A percentile compares a stretch with the other conserved stretches of the same genome.
Evolutionary conservation across 2,113 vertebrate species (phyloP).

Genomic region (Mustelus asterias): DNA sequence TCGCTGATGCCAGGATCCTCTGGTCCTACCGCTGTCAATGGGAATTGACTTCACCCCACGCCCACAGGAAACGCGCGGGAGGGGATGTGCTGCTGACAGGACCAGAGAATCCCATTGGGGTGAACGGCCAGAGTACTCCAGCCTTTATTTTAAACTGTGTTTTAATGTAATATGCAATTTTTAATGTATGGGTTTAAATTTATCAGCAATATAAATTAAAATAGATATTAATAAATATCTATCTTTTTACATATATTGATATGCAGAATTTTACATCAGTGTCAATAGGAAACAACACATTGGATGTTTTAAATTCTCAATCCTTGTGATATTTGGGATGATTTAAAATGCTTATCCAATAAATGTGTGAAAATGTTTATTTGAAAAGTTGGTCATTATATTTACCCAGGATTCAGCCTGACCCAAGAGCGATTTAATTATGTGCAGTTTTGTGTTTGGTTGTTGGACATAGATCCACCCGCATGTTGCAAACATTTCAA

Average conservation of each 20-base stretch:
- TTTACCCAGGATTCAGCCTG: neutral
- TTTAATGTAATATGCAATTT: neutral
- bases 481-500: neutral
- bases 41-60: too few species aligned
- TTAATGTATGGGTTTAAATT: neutral
- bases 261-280: neutral
- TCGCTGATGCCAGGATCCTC: too few species aligned
- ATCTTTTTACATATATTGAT: neutral
- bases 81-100: too few species aligned
- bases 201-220: too few species aligned
- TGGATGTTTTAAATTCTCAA: neutral
- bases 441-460: neutral
- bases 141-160: too few species aligned
- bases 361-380: neutral
- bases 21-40: too few species aligned
- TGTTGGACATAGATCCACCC: neutral
- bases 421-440: neutral
- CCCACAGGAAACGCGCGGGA: too few species aligned
- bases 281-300: neutral
- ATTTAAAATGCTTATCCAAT: neutral
- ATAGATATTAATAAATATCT: neutral
- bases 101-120: too few species aligned
- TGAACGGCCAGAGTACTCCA: too few species aligned
- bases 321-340: neutral
- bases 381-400: neutral